A percentile compares a stretch with the other conserved stretches of the same genome.
Conservation (phyloP, 1,140 invertebrate genomes). For the Argopecten irradians region DNA sequence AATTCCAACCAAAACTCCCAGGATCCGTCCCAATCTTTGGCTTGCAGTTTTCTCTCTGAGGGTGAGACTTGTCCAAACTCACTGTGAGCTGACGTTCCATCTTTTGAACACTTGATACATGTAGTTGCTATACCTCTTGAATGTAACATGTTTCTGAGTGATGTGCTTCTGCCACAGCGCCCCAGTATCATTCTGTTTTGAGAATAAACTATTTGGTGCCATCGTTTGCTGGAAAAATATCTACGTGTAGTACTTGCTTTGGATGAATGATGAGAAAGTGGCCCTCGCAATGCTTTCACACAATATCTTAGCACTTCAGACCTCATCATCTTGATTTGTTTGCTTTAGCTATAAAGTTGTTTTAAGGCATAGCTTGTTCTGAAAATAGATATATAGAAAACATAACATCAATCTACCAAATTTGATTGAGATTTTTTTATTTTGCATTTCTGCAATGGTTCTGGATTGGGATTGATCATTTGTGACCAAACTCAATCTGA, state of each 20-base stretch:
- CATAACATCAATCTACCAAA: too few species aligned
- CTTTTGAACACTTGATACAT: neutral
- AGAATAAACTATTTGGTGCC: neutral
- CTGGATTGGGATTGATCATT: too few species aligned
- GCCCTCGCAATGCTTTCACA: neutral
- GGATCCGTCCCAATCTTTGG: neutral
- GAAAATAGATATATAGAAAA: too few species aligned
- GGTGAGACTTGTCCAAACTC: neutral
- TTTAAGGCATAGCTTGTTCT: neutral
- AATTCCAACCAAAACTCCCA: neutral
- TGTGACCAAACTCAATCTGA: too few species aligned
- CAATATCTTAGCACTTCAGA: neutral
- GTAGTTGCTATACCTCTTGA: slow-evolving; percentile 16
- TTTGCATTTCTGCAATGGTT: too few species aligned
- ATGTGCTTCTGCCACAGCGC: neutral
- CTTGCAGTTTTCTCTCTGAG: neutral
- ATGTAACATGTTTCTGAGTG: neutral
- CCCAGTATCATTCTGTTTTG: slow-evolving; percentile 7
- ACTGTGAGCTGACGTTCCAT: neutral
- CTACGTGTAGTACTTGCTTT: neutral
- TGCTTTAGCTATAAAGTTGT: neutral
- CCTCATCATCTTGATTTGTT: neutral
- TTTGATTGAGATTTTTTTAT: too few species aligned
- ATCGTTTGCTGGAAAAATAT: neutral
- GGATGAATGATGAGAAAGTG: neutral